These are phyloP conservation scores for Noctilio leporinus DNA, from an alignment of 2,113 vertebrate genomes.

Conservation along the genomic window DNA sequence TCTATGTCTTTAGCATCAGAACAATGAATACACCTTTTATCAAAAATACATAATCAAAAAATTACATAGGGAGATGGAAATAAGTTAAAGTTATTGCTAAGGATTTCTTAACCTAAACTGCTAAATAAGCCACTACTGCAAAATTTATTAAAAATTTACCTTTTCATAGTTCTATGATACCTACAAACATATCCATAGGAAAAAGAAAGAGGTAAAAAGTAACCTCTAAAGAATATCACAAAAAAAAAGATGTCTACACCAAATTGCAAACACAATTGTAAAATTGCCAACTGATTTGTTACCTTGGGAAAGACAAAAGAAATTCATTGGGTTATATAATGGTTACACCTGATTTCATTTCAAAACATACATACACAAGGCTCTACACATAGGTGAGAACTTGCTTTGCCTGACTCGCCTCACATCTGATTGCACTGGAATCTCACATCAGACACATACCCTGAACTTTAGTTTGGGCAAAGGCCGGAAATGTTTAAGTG, in stretches of 20 bases:
- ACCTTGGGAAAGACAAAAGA: neutral
- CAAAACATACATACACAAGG: neutral
- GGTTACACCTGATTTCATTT: neutral
- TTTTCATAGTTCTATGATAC: neutral
- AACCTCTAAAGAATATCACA: neutral
- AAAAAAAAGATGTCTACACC: neutral
- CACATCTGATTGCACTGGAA: neutral
- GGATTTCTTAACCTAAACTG: conserved; percentile 45
- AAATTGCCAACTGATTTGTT: neutral
- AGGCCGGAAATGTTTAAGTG: neutral
- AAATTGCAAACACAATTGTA: neutral
- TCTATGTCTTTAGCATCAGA: conserved; percentile 75
- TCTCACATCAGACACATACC: neutral
- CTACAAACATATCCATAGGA: neutral
- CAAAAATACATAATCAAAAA: conserved; percentile 35
- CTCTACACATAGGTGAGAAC: neutral
- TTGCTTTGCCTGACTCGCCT: neutral
- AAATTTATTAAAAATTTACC: neutral
- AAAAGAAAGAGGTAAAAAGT: neutral
- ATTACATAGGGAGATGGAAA: conserved; percentile 49
- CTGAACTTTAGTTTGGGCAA: neutral
- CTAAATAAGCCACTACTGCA: conserved; percentile 36
- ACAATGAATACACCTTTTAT: conserved; percentile 68
- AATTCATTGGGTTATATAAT: neutral
- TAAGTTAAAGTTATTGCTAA: conserved; percentile 59